A percentile compares a stretch with the other conserved stretches of the same genome.
Conservation (phyloP, 2,888 invertebrate species). For the Cyaniris semiargus region DNA sequence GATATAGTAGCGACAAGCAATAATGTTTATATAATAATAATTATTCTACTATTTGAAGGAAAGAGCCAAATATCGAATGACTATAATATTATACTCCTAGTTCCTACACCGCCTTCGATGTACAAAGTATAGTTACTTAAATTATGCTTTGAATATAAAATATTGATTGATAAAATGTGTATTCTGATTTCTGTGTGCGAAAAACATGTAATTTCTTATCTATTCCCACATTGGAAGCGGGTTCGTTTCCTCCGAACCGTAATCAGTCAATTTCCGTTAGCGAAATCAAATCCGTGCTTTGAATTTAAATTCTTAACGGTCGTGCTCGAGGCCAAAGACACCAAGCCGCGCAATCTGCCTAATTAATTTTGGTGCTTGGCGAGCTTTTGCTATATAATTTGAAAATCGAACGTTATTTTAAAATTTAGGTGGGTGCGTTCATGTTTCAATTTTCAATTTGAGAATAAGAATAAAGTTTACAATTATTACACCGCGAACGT, state of each 20-base stretch:
- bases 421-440: no score
- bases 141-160: neutral
- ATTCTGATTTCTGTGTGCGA: neutral
- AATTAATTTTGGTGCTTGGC: conserved; percentile 15
- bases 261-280: conserved; percentile 54
- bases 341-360: conserved; percentile 42
- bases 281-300: conserved; percentile 51
- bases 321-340: conserved; percentile 57
- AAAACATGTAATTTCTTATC: conserved; percentile 15
- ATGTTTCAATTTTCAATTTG: neutral
- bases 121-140: no score
- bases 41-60: no score
- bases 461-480: neutral
- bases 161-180: neutral
- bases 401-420: neutral
- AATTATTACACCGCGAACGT: no score
- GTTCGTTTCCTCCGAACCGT: conserved; percentile 26
- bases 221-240: conserved; percentile 11
- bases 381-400: neutral
- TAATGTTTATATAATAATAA: no score
- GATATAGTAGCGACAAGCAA: no score
- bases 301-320: conserved; percentile 69
- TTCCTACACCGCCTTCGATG: no score
- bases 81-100: no score
- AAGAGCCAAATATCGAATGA: no score